These are phyloP conservation scores for Eupeodes luniger DNA, from an alignment of 2,888 invertebrate species.

Conservation along the genomic window DNA sequence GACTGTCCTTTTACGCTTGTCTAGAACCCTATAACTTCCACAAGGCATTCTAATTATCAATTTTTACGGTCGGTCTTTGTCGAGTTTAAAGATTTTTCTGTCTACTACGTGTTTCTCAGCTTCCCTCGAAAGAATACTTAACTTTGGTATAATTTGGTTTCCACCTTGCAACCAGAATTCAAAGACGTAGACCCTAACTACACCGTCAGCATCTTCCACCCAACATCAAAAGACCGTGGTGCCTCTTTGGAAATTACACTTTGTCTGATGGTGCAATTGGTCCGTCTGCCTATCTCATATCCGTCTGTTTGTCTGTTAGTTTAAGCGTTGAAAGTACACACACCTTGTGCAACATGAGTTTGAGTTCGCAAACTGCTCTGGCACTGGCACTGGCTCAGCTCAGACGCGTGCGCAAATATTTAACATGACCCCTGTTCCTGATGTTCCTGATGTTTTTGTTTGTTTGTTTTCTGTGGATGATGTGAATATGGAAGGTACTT, in stretches of 20 bases:
- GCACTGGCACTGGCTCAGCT: constrained; percentile 40
- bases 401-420: constrained; percentile 75
- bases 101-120: not conserved
- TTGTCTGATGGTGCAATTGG: constrained; percentile 61
- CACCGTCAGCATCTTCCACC: constrained; percentile 16
- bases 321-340: constrained; percentile 51
- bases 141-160: constrained; percentile 5
- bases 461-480: constrained; percentile 1
- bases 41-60: too few relatives aligned
- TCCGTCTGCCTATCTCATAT: constrained; percentile 43
- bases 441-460: constrained; percentile 17
- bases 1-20: constrained; percentile 53
- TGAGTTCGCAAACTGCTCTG: constrained; percentile 61
- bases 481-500: not conserved
- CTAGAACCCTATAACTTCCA: constrained; percentile 46
- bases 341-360: constrained; percentile 70
- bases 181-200: constrained; percentile 53
- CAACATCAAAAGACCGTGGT: constrained; percentile 54
- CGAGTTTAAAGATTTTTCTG: constrained; percentile 26
- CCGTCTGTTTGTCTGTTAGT: constrained; percentile 46
- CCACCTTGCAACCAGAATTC: constrained; percentile 1
- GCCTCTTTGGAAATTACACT: constrained; percentile 50
- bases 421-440: constrained; percentile 69
- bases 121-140: constrained; percentile 31
- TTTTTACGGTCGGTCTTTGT: constrained; percentile 15